Evolutionary conservation across 2,797 vertebrate species (phyloP).

Genomic region (Myripristis murdjan): DNA sequence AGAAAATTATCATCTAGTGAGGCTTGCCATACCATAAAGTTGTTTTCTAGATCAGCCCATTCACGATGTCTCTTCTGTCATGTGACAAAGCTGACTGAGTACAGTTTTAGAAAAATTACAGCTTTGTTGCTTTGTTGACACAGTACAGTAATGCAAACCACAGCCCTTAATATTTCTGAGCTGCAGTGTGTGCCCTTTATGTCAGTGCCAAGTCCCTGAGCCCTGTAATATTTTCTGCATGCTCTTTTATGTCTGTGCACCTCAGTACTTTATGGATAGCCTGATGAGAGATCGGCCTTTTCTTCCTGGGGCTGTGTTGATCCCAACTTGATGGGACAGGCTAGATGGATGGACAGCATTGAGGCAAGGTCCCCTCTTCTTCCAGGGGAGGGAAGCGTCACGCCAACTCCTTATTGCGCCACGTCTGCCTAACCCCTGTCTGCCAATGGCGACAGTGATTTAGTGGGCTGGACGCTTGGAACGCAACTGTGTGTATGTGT

Average conservation of each 20-base stretch:
- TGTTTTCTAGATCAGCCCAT: conserved; percentile 41
- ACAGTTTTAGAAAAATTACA: conserved; percentile 28
- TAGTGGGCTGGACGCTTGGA: conserved; percentile 46
- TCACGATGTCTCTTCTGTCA: conserved; percentile 27
- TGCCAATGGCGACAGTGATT: conserved; percentile 72
- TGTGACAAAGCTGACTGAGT: conserved; percentile 47
- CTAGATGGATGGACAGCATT: conserved; percentile 55
- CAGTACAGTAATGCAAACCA: conserved; percentile 27
- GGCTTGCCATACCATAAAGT: conserved; percentile 11
- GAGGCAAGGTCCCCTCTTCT: conserved; percentile 58
- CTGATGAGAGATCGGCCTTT: conserved; percentile 14
- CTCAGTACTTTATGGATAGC: conserved; percentile 26
- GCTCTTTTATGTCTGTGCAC: conserved; percentile 24
- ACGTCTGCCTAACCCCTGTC: conserved; percentile 62
- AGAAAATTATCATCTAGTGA: conserved; percentile 20
- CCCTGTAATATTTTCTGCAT: conserved; percentile 17
- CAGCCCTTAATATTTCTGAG: conserved; percentile 33
- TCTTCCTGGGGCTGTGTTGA: conserved; percentile 40
- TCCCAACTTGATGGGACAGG: conserved; percentile 49
- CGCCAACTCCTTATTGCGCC: conserved; percentile 47
- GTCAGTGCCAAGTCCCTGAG: conserved; percentile 38
- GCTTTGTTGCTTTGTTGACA: no score
- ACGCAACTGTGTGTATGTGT: not conserved
- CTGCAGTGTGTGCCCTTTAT: conserved; percentile 35
- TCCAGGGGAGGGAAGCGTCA: conserved; percentile 37